phyloP scores from a whole-genome alignment of 2,113 vertebrate species.

The Lucifuga dentata region DNA sequence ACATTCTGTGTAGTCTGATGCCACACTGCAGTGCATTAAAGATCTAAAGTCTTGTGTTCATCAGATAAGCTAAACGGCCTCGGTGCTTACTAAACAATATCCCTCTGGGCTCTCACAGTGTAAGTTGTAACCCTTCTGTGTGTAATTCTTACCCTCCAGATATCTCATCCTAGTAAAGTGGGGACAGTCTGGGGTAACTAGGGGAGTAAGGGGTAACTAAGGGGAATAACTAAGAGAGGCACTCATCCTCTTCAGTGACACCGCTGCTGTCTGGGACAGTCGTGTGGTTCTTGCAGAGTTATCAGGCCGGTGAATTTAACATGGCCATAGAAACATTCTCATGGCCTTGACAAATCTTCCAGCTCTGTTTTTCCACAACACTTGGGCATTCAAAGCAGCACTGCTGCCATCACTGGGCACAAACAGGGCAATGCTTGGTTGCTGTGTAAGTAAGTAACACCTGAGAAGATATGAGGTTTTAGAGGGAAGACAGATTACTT shows the following conservation, averaged over 20 bases:
- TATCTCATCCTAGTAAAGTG: slow-evolving; percentile 33
- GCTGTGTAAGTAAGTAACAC: slow-evolving; percentile 16
- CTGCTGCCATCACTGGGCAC: slow-evolving; percentile 10
- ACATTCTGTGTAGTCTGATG: background rate
- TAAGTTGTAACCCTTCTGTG: slow-evolving; percentile 32
- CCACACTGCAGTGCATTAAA: background rate
- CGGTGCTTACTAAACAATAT: slow-evolving; percentile 19
- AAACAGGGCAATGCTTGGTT: slow-evolving; percentile 14
- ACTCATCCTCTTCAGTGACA: no score
- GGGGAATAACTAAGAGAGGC: no score
- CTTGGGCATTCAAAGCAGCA: slow-evolving; percentile 4
- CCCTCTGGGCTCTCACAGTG: slow-evolving; percentile 2
- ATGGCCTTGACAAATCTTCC: slow-evolving; percentile 20
- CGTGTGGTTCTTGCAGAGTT: slow-evolving; percentile 36
- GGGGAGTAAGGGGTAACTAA: no score
- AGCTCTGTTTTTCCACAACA: background rate
- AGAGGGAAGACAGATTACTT: slow-evolving; percentile 10
- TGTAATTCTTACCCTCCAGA: slow-evolving; percentile 28
- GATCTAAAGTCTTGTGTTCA: slow-evolving; percentile 14
- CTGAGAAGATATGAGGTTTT: slow-evolving; percentile 23
- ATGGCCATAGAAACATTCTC: slow-evolving; percentile 40
- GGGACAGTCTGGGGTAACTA: slow-evolving; percentile 50
- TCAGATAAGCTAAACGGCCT: background rate
- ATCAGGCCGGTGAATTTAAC: slow-evolving; percentile 44
- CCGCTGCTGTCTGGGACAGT: slow-evolving; percentile 59